Evolutionary conservation across 2,797 vertebrate species (phyloP).

Genomic region (Trachops cirrhosus): DNA sequence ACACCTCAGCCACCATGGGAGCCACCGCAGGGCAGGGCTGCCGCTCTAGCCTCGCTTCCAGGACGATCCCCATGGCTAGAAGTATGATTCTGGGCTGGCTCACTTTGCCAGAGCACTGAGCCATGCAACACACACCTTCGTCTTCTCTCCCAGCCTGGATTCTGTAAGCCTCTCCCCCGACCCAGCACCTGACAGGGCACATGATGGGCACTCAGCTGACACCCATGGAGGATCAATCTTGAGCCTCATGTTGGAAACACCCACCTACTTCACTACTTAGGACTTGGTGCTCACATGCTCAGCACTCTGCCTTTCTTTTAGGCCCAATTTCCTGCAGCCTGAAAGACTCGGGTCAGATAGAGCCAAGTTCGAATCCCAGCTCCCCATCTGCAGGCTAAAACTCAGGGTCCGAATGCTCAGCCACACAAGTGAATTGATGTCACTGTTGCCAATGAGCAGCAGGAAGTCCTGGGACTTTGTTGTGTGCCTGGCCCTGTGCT

Average conservation of each 20-base stretch:
- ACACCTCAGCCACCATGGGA: neutral
- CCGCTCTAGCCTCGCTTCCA: neutral
- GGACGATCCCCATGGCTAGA: neutral
- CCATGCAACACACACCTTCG: rapidly evolving
- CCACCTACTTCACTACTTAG: neutral
- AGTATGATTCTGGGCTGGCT: neutral
- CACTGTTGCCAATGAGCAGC: neutral
- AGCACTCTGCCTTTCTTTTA: neutral
- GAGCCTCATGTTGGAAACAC: rapidly evolving
- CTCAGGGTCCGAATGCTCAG: neutral
- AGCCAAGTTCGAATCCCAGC: neutral
- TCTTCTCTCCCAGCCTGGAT: neutral
- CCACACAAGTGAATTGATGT: neutral
- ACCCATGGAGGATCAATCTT: neutral
- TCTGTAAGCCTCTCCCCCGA: neutral
- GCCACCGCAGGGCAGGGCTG: neutral
- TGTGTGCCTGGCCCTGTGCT: too few relatives aligned
- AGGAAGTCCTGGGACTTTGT: neutral
- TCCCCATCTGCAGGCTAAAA: neutral
- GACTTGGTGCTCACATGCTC: neutral
- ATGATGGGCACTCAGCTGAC: rapidly evolving
- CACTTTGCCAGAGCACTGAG: neutral
- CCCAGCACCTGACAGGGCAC: neutral
- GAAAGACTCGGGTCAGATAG: neutral
- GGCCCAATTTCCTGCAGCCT: neutral